Base-by-base conservation (phyloP, 2,113 vertebrate species). In the Tursiops truncatus region DNA sequence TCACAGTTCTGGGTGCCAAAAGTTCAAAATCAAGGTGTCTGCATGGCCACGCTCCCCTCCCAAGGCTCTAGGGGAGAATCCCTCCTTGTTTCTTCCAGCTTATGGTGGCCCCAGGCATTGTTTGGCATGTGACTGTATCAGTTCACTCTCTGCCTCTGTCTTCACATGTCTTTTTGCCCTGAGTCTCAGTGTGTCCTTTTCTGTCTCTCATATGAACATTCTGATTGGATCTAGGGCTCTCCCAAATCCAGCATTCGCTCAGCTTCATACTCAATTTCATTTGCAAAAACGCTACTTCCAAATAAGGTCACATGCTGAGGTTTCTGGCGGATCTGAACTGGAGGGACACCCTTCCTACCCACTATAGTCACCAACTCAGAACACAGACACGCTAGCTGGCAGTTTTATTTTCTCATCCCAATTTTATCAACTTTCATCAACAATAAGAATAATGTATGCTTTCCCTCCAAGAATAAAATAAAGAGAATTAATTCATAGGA, bases 381-480 rank as follows among this genome's bases (percentile, higher is more conserved):
- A 79, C 12, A 63, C 25, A 53, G 6, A 20, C 5, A 17, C 1
- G 0, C 28, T n/a, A 80, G 5, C 50, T 79, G 50, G 26, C 23
- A 7, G 21, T 76, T 86, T 62, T 38, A 68, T 94, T 88, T 87
- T 12, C 25, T 67, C 58, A 85, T 87, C 3, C 17, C 11, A 83
- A 5, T 81, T 91, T 96, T 86, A 56, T 93, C 33, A 95, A 15
- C 26, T 73, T 82, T 31, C 94, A 80, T 58, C 21, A 58, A 26
- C 77, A 58, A 5, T 6, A 68, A 41, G 79, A 68, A 70, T 14
- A 11, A 13, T 18, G 44, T 77, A 41, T 89, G 26, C 4, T 87
- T 62, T 94, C 11, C 21, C 17, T 95, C 14, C 74, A 76, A 91
- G 63, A 93, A 92, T 63, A 86, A 83, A 90, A 91, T 76, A 74